A percentile compares a stretch with the other conserved stretches of the same genome.
These are phyloP conservation scores for Hypsopygia costalis DNA, from an alignment of 2,888 invertebrate species.

Conservation along the genomic window DNA sequence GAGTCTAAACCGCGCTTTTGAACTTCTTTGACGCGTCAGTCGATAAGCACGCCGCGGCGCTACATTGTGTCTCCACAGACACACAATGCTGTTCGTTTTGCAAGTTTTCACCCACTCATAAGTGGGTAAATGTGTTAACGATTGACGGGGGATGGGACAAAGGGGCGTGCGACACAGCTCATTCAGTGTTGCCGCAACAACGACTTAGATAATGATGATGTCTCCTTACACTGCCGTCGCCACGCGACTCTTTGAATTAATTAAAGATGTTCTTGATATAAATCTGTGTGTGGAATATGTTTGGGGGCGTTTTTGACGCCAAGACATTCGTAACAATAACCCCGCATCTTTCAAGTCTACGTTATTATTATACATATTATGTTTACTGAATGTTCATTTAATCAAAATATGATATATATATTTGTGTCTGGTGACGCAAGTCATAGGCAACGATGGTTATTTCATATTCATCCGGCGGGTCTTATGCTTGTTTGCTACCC, in stretches of 20 bases:
- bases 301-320: neutral
- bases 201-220: conserved; percentile 64
- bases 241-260: conserved; percentile 41
- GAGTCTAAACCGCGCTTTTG: conserved; percentile 71
- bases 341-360: neutral
- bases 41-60: conserved; percentile 59
- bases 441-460: no score
- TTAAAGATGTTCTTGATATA: conserved; percentile 27
- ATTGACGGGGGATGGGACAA: conserved; percentile 61
- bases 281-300: conserved; percentile 2
- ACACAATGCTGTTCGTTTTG: conserved; percentile 69
- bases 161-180: conserved; percentile 36
- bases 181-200: conserved; percentile 44
- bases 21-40: conserved; percentile 71
- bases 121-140: conserved; percentile 78
- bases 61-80: conserved; percentile 45
- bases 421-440: no score
- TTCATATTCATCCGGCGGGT: no score
- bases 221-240: conserved; percentile 36
- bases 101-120: conserved; percentile 73
- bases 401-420: no score
- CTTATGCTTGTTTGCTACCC: no score
- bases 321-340: neutral
- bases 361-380: no score
- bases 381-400: no score